Conservation (phyloP, 2,888 invertebrate species). For the Belgica antarctica region DNA sequence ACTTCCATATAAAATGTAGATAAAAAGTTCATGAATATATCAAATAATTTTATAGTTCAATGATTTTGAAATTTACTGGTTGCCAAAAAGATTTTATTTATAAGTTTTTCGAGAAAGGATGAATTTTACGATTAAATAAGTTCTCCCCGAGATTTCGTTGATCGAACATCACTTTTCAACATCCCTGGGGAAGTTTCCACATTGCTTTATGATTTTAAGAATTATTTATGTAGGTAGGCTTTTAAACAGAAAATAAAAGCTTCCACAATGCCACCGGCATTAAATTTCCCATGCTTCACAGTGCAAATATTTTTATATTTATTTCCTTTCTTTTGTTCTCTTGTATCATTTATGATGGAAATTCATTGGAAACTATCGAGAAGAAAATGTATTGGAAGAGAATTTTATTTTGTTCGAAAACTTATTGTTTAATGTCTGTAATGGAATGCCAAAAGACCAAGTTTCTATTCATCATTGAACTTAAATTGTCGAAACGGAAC, state of each 20-base stretch:
- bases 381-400: slow-evolving; percentile 36
- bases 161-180: too few species aligned
- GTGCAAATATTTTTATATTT: too few species aligned
- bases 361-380: neutral
- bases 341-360: neutral
- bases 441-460: neutral
- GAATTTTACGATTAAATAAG: too few species aligned
- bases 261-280: too few species aligned
- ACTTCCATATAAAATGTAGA: too few species aligned
- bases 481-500: slow-evolving; percentile 31
- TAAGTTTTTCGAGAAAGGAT: too few species aligned
- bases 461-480: slow-evolving; percentile 32
- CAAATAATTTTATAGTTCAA: slow-evolving; percentile 33
- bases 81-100: neutral
- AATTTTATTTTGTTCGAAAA: slow-evolving; percentile 38
- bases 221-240: too few species aligned
- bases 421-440: slow-evolving; percentile 24
- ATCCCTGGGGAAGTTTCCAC: too few species aligned
- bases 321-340: too few species aligned
- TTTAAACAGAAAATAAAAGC: too few species aligned
- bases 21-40: slow-evolving; percentile 26
- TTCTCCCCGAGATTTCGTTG: too few species aligned
- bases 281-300: neutral
- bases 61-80: slow-evolving; percentile 36
- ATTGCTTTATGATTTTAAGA: too few species aligned